Base-by-base conservation (phyloP, 2,113 vertebrate species). In the Dasyprocta punctata region DNA sequence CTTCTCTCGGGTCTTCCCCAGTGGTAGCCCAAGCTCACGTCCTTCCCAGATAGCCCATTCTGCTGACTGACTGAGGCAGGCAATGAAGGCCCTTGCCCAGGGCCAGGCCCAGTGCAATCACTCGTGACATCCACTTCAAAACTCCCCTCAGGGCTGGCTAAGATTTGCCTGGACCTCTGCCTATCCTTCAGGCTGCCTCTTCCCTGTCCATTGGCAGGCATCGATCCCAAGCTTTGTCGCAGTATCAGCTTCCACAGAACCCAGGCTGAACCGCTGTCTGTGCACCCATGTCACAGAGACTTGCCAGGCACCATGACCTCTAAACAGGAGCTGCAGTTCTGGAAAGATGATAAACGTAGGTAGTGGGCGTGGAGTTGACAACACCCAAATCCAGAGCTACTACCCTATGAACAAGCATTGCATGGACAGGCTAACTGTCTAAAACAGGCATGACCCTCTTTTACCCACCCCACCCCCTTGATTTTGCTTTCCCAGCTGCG, bases 351-450 rank as follows among this genome's bases (percentile, higher is more conserved):
- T 41, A 0, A 1, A 61, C 3, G 0, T 0, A 4, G 58, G 10
- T 6, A 33, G 49, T 17, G 41, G 8, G 17, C 49, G 30, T 44
- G 69, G 9, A n/a, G 5, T 9, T 44, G 49, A 47, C 36, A 24
- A 26, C 36, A 44, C 2, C 0, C 0, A 54, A 0, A 49, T 41
- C 60, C 47, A 22, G 5, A 52, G 80, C 86, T 49, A 54, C 92
- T 12, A 2, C 67, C 49, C n/a, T 0, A 0, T 1, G 3, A 24
- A 17, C 0, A 0, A 16, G n/a, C 38, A 26, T 67, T 13, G 0
- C 11, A 0, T 19, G 47, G 41, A 33, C 28, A 7, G 11, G 16
- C 60, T 56, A 0, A n/a, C 28, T 47, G 19, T 26, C 17, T 20
- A 11, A 71, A 71, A 7, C 2, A 17, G 56, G 33, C 61, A 24